Conservation (phyloP, 2,888 invertebrate species). For the Eurytoma adleriae region DNA sequence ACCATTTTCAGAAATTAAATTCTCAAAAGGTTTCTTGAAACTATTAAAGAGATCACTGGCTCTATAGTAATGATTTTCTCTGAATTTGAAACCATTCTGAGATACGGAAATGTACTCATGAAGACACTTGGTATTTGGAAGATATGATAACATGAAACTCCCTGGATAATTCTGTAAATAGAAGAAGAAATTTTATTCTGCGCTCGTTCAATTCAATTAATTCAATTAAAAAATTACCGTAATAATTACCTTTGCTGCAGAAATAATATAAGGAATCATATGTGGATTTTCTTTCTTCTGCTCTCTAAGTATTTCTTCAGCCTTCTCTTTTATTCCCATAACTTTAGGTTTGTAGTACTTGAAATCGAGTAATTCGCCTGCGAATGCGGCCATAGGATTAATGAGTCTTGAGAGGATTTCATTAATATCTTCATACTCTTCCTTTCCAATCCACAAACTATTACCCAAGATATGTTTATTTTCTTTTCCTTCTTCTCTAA, state of each 20-base stretch:
- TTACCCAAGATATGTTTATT: slow-evolving; percentile 96
- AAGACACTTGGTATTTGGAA: slow-evolving; percentile 89
- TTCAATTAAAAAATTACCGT: not conserved
- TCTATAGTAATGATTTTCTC: slow-evolving; percentile 91
- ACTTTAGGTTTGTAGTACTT: slow-evolving; percentile 91
- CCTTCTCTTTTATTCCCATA: slow-evolving; percentile 89
- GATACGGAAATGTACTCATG: slow-evolving; percentile 96
- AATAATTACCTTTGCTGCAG: slow-evolving; percentile 82
- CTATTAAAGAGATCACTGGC: slow-evolving; percentile 90
- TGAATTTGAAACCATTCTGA: slow-evolving; percentile 94
- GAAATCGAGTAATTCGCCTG: slow-evolving; percentile 92
- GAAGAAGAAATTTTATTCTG: not conserved
- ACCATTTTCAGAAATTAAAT: slow-evolving; percentile 83
- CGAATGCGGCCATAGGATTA: slow-evolving; percentile 96
- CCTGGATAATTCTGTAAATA: slow-evolving; percentile 85
- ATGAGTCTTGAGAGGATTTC: slow-evolving; percentile 97
- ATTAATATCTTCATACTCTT: slow-evolving; percentile 98
- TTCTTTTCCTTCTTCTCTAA: slow-evolving; percentile 96
- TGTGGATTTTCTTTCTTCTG: slow-evolving; percentile 92
- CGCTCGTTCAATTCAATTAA: not conserved
- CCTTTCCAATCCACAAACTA: slow-evolving; percentile 89
- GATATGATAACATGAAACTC: slow-evolving; percentile 95
- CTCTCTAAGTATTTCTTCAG: slow-evolving; percentile 91
- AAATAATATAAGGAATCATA: slow-evolving; percentile 92
- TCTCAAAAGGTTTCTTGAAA: slow-evolving; percentile 99